Evolutionary conservation across 2,888 invertebrate species (phyloP).

Genomic region (Eupithecia subfuscata): DNA sequence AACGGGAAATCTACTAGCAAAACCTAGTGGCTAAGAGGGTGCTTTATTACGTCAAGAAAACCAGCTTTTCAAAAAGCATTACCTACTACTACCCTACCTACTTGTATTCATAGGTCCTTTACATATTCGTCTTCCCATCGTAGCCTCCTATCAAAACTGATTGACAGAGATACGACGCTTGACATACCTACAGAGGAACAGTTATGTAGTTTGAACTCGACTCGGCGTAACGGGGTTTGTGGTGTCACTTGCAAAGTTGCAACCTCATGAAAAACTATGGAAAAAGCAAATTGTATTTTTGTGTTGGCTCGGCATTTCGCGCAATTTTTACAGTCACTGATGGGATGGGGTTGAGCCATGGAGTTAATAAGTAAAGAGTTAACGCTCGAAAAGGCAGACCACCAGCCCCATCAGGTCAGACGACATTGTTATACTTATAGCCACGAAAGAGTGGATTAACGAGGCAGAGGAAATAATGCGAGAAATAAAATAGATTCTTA

Average conservation of each 20-base stretch:
- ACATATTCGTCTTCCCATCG: background rate
- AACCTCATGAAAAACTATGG: background rate
- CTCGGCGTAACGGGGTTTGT: background rate
- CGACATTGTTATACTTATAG: background rate
- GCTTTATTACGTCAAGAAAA: no score
- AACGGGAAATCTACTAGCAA: no score
- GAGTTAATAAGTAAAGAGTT: background rate
- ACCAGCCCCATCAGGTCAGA: no score
- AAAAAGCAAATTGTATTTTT: background rate
- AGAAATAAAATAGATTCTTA: no score
- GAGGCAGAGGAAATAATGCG: no score
- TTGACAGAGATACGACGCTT: background rate
- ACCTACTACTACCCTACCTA: no score
- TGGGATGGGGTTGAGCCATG: background rate
- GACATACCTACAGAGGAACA: background rate
- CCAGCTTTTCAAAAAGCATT: background rate
- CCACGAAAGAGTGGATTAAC: background rate
- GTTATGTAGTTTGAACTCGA: background rate
- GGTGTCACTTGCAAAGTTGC: background rate
- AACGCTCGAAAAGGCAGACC: background rate
- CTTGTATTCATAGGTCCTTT: background rate
- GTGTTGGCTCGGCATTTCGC: background rate
- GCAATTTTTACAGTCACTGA: background rate
- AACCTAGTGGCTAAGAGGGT: no score
- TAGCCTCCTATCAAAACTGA: background rate